These are phyloP conservation scores for Acronicta alni DNA, from an alignment of 2,888 invertebrate genomes.

Conservation along the genomic window DNA sequence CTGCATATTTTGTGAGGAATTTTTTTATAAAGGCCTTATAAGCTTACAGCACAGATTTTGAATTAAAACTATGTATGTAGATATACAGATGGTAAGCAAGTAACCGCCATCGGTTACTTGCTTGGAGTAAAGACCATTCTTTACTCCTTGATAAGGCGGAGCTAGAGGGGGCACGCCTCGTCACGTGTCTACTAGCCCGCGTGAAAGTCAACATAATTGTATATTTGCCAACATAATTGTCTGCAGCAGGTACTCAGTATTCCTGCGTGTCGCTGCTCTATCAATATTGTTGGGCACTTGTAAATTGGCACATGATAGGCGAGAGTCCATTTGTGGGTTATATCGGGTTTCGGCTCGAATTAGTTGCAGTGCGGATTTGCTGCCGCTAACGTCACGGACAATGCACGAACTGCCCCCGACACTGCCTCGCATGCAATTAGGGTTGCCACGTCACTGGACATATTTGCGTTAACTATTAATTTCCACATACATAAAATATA, in stretches of 20 bases:
- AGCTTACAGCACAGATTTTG: background rate
- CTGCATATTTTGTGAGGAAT: conserved; percentile 16
- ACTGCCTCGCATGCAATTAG: conserved; percentile 5
- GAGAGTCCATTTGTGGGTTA: conserved; percentile 22
- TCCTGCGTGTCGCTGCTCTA: background rate
- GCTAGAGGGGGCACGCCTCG: too few relatives aligned
- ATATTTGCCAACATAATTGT: too few relatives aligned
- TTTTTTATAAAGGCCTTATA: conserved; percentile 7
- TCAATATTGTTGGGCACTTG: conserved; percentile 13
- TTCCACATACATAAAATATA: background rate
- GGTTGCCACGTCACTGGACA: background rate
- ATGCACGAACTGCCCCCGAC: conserved; percentile 5
- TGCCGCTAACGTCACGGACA: conserved; percentile 13
- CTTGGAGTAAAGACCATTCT: too few relatives aligned
- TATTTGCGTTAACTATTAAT: background rate
- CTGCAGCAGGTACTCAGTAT: background rate
- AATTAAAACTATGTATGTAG: too few relatives aligned
- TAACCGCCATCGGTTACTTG: too few relatives aligned
- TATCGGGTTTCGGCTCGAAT: conserved; percentile 16
- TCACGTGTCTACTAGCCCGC: too few relatives aligned
- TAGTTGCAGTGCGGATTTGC: conserved; percentile 21
- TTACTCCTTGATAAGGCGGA: too few relatives aligned
- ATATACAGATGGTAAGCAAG: too few relatives aligned
- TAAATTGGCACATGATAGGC: conserved; percentile 24
- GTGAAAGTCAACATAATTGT: too few relatives aligned